Evolutionary conservation across 2,113 vertebrate species (phyloP).

Genomic region (human): GRCh38 chr5:31885501-31886000

Average conservation of each 20-base stretch:
- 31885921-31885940: too few species aligned
- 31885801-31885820: not conserved
- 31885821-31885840: not conserved
- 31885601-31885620: not conserved
- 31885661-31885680: not conserved
- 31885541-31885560: not conserved
- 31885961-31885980: too few species aligned
- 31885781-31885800: not conserved
- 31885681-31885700: not conserved
- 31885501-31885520: constrained; percentile 20
- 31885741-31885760: not conserved
- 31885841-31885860: not conserved
- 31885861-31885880: not conserved
- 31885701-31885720: not conserved
- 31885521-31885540: constrained; percentile 20
- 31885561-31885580: not conserved
- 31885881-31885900: too few species aligned
- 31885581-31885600: not conserved
- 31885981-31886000: too few species aligned
- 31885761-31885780: not conserved
- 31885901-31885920: too few species aligned
- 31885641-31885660: too few species aligned
- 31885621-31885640: not conserved
- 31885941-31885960: too few species aligned
- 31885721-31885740: too few species aligned